A percentile compares a stretch with the other conserved stretches of the same genome.
phyloP scores from a whole-genome alignment of 1,140 invertebrate genomes.

The Pomacea maculata region DNA sequence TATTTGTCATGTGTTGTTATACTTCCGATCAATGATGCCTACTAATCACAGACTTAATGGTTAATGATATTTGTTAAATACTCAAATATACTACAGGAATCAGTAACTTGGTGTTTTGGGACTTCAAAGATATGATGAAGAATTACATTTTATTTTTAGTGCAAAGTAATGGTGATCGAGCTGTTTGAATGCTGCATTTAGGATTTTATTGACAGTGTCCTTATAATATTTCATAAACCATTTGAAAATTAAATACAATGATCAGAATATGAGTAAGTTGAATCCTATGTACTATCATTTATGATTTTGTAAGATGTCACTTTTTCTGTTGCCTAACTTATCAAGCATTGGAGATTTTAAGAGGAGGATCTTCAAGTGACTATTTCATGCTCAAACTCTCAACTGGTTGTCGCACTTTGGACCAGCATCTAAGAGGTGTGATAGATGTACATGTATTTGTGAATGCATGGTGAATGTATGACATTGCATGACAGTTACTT shows the following conservation, averaged over 20 bases:
- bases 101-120: no score
- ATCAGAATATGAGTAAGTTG: no score
- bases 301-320: no score
- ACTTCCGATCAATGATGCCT: not conserved
- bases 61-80: not conserved
- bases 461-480: not conserved
- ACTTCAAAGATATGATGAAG: no score
- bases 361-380: not conserved
- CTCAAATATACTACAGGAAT: no score
- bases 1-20: not conserved
- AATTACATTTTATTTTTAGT: not conserved
- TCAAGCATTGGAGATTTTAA: conserved; percentile 25
- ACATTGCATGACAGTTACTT: not conserved
- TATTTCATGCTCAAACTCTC: conserved; percentile 34
- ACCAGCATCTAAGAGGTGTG: conserved; percentile 45
- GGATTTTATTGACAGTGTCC: no score
- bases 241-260: no score
- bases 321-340: not conserved
- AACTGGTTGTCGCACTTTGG: conserved; percentile 44
- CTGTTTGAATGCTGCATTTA: not conserved
- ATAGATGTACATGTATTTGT: not conserved
- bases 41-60: not conserved
- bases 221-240: no score
- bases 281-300: no score
- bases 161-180: not conserved